These are phyloP conservation scores for Zeugodacus cucurbitae DNA, from an alignment of 1,140 invertebrate species.

Conservation along the genomic window DNA sequence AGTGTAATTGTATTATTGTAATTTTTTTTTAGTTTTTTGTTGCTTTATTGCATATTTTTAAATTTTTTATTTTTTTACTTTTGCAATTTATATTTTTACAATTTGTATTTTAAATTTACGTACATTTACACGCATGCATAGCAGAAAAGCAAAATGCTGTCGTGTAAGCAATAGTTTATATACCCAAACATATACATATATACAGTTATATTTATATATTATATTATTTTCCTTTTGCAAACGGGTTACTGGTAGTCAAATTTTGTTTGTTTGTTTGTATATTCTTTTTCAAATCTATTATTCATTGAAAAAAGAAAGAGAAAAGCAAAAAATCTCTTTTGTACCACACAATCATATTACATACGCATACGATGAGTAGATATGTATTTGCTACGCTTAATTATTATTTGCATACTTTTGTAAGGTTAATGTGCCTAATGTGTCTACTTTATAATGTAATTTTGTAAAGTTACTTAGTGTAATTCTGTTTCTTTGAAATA, in stretches of 20 bases:
- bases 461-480: slow-evolving; percentile 35
- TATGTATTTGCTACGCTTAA: slow-evolving; percentile 22
- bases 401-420: slow-evolving; percentile 29
- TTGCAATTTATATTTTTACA: not conserved
- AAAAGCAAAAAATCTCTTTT: not conserved
- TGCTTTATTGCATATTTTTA: not conserved
- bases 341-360: not conserved
- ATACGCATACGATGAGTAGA: not conserved
- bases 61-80: not conserved
- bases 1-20: not conserved
- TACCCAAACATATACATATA: not conserved
- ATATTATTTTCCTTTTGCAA: not conserved
- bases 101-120: not conserved
- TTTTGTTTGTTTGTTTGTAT: not conserved
- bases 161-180: not conserved
- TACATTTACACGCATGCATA: not conserved
- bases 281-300: not conserved
- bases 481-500: slow-evolving; percentile 27
- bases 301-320: not conserved
- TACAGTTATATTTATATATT: not conserved
- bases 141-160: too few species aligned
- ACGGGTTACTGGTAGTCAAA: not conserved
- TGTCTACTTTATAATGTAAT: slow-evolving; percentile 26
- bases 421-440: slow-evolving; percentile 36
- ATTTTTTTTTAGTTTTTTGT: not conserved